Percentiles rank a stretch among this genome's conserved stretches.
Evolutionary conservation across 2,797 vertebrate species (phyloP).

Genomic region (Anguilla obscura): DNA sequence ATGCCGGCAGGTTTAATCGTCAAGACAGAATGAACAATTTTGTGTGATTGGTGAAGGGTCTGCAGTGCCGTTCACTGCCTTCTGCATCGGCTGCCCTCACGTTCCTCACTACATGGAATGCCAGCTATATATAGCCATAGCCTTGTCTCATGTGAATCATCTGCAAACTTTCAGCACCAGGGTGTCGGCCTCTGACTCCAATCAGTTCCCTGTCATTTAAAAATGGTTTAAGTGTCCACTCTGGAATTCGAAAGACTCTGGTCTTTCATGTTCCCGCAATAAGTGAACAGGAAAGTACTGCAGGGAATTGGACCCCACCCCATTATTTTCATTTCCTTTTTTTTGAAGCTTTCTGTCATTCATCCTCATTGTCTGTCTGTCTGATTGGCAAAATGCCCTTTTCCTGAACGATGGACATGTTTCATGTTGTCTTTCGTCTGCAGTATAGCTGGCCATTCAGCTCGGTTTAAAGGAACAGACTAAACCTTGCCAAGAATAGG

Average conservation of each 20-base stretch:
- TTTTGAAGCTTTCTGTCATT: not conserved
- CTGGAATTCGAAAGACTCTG: not conserved
- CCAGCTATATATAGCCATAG: constrained; percentile 5
- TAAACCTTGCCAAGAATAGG: not conserved
- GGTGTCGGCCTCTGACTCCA: not conserved
- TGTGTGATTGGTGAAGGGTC: not conserved
- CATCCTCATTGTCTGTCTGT: not conserved
- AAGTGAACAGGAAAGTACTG: not conserved
- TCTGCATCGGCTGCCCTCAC: not conserved
- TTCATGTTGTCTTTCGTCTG: not conserved
- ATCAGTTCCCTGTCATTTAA: not conserved
- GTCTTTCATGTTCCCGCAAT: not conserved
- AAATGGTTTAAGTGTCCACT: not conserved
- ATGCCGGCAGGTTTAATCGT: not conserved
- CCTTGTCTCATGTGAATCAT: not conserved
- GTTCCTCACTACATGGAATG: constrained; percentile 5
- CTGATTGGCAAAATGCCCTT: not conserved
- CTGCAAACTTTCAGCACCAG: not conserved
- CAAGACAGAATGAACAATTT: not conserved
- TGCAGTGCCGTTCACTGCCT: not conserved
- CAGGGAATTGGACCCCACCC: not conserved
- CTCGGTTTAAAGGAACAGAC: not conserved
- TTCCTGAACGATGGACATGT: too few species aligned
- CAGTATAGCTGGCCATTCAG: not conserved
- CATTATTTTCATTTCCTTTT: not conserved